Conservation (phyloP, 2,113 vertebrate species). For the Alouatta palliata region DNA sequence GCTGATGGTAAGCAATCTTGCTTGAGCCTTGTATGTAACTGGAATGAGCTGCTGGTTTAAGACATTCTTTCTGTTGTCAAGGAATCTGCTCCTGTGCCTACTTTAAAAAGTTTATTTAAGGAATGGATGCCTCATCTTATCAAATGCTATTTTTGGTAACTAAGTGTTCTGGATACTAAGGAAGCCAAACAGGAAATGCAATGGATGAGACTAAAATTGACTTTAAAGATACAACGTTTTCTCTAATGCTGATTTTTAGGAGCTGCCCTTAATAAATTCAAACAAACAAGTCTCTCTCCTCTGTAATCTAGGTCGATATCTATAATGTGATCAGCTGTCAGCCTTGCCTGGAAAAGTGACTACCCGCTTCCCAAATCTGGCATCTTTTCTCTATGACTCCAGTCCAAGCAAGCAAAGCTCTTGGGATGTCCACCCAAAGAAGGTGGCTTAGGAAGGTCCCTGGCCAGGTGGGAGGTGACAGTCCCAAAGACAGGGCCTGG, state of each 20-base stretch:
- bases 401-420: not conserved
- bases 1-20: not conserved
- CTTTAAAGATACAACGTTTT: not conserved
- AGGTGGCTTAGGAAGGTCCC: not conserved
- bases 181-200: not conserved
- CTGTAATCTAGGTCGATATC: not conserved
- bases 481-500: not conserved
- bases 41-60: not conserved
- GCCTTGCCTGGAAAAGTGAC: not conserved
- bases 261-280: not conserved
- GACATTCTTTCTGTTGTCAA: not conserved
- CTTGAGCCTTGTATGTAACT: not conserved
- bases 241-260: not conserved
- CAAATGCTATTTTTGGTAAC: not conserved
- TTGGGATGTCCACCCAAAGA: not conserved
- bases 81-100: not conserved
- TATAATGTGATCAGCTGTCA: not conserved
- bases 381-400: not conserved
- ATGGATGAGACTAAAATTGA: not conserved
- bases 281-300: not conserved
- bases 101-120: not conserved
- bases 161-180: not conserved
- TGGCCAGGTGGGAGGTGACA: not conserved
- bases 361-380: not conserved
- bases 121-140: not conserved